Evolutionary conservation across 2,113 vertebrate species (phyloP), one percentile per base, ranked within the genome.

Genomic region (Fulmarus glacialis): DNA sequence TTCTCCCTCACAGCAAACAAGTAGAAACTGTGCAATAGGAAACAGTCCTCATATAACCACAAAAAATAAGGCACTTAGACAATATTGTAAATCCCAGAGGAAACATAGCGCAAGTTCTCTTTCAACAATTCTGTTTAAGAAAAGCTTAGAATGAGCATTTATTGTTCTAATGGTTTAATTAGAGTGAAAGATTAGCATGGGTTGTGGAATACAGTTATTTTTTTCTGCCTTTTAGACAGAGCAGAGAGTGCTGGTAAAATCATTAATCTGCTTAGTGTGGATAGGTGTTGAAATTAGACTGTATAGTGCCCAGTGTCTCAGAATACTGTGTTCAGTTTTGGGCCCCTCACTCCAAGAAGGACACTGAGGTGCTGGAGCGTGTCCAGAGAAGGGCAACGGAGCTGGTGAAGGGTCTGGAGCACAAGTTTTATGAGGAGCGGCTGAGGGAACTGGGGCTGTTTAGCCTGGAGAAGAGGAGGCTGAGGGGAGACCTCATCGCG

Each of bases 361-460:
- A 45, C 23, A 24, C 6, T 2, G 15, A 68, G 14, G 40, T 7
- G 34, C 24, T 60, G 34, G 29, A 50, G 7, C 1, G 0, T 22
- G 17, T 36, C 59, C 36, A 66, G 2, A 42, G 48, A 56, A 55
- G 24, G 6, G 47, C 45, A 52, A n/a, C 1, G 0, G 3, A 45
- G 27, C 3, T 53, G 47, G 7, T 14, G 45, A 52, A 2, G 11
- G 38, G 36, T 12, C 63, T 38, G 0, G 43, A 68, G 30, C 1
- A 21, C 8, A 52, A 32, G 13, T 30, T 12, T 11, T 8, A 2
- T 4, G 24, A 23, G n/a, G 10, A 42, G 30, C 3, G 0, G 21
- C 67, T 91, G 80, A 72, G 10, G 32, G 42, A 47, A 12, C 16
- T 47, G 74, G 14, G 34, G 12, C 8, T 43, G 30, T 42, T 83